A percentile compares a stretch with the other conserved stretches of the same genome.
Conservation (phyloP, 1,140 invertebrate species). For the Drosophila mauritiana region DNA sequence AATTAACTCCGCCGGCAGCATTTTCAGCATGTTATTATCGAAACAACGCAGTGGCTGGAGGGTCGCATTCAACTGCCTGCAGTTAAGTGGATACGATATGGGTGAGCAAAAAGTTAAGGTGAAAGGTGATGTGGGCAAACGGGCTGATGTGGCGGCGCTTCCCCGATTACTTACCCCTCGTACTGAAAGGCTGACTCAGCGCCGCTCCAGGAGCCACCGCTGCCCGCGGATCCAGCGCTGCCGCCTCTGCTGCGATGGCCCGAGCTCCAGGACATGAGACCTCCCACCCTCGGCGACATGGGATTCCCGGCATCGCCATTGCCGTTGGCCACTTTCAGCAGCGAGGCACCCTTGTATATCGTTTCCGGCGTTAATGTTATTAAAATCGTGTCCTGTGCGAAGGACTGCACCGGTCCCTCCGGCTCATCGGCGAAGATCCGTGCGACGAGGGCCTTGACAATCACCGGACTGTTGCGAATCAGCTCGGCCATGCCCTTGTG, state of each 20-base stretch:
- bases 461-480: conserved; percentile 82
- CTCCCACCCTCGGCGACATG: conserved; percentile 18
- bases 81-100: not conserved
- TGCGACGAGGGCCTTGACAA: conserved; percentile 79
- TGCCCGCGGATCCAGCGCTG: conserved; percentile 10
- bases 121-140: not conserved
- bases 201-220: conserved; percentile 21
- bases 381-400: conserved; percentile 61
- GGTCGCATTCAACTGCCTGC: conserved; percentile 81
- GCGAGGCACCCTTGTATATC: conserved; percentile 83
- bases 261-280: conserved; percentile 14
- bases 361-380: conserved; percentile 84
- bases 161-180: conserved; percentile 70
- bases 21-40: conserved; percentile 82
- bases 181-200: conserved; percentile 73
- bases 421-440: conserved; percentile 68
- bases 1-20: conserved; percentile 84
- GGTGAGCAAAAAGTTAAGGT: not conserved
- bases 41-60: conserved; percentile 76
- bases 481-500: conserved; percentile 78
- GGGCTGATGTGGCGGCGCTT: no score
- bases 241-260: conserved; percentile 19
- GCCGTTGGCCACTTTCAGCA: conserved; percentile 72
- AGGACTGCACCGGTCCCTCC: conserved; percentile 7
- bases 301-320: conserved; percentile 14